Conservation (phyloP, 2,888 invertebrate genomes). For the Netelia virgata region DNA sequence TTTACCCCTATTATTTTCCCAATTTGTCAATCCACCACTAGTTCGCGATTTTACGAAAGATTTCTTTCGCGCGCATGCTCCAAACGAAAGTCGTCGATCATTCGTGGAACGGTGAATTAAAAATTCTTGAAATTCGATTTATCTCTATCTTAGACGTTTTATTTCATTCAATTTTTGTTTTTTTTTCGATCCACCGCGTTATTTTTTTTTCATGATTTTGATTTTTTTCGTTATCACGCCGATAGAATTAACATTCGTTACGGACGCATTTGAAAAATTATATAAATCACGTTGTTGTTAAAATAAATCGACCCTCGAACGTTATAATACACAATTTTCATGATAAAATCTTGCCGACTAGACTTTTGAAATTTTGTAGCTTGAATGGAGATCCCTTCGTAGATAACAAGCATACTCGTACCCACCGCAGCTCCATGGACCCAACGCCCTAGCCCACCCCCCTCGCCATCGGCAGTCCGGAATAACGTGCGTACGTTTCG, state of each 20-base stretch:
- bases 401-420: conserved; percentile 20
- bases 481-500: conserved; percentile 31
- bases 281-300: not conserved
- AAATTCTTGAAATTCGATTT: not conserved
- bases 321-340: not conserved
- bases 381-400: conserved; percentile 25
- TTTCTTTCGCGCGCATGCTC: not conserved
- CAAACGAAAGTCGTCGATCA: not conserved
- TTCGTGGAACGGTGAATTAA: not conserved
- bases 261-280: not conserved
- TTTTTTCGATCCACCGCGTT: not conserved
- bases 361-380: conserved; percentile 9
- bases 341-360: conserved; percentile 1
- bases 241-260: not conserved
- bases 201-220: not conserved
- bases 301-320: not conserved
- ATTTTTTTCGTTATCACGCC: not conserved
- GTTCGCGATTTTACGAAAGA: not conserved
- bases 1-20: not conserved
- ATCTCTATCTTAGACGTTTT: too few species aligned
- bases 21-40: not conserved
- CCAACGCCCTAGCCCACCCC: not conserved
- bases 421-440: not conserved
- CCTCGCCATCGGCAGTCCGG: conserved; percentile 9
- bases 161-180: not conserved